Base-by-base conservation (phyloP, 2,888 invertebrate species). In the Salpingus planirostris region DNA sequence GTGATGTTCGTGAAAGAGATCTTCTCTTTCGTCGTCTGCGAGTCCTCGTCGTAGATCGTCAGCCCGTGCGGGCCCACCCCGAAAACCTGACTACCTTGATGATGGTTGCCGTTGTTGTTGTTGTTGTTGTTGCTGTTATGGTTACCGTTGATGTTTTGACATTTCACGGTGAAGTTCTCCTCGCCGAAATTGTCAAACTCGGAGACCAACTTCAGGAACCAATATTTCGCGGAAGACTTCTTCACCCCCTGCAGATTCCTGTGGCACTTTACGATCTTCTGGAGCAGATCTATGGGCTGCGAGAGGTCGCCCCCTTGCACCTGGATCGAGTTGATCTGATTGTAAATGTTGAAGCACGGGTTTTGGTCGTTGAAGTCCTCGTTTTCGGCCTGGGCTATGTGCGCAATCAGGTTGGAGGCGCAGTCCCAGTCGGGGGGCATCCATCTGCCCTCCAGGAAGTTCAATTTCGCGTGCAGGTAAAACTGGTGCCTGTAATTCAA, bases 41-140 rank as follows among this genome's bases (percentile, higher is more conserved):
- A 76, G 57, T 73, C 78, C 53, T 71, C 75, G 38, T 69, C 74
- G 55, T 78, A 79, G 28, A 86, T 76, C 38, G 79, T 79, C 42
- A 90, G 77, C 33, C 89, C 89, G 49, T 84, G 81, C 0, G 89
- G 87, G 2, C 89, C 87, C 6, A 90, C 86, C 1, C 87, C 85
- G 36, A 89, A 74, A 54, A 67, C 22, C 4, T 25, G 11, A 10
- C 11, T n/a, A n/a, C n/a, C n/a, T n/a, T n/a, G n/a, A n/a, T n/a
- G n/a, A n/a, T n/a, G n/a, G n/a, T n/a, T n/a, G n/a, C n/a, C n/a
- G n/a, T n/a, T n/a, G 5, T n/a, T 32, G 21, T 31, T 31, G 11
- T 36, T 36, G 5, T 33, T 33, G 6, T 33, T 21, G n/a, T n/a
- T n/a, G n/a, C n/a, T n/a, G n/a, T n/a, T n/a, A n/a, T n/a, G n/a